A percentile compares a stretch with the other conserved stretches of the same genome.
Evolutionary conservation across 1,140 invertebrate genomes (phyloP).

Genomic region (Manduca sexta): DNA sequence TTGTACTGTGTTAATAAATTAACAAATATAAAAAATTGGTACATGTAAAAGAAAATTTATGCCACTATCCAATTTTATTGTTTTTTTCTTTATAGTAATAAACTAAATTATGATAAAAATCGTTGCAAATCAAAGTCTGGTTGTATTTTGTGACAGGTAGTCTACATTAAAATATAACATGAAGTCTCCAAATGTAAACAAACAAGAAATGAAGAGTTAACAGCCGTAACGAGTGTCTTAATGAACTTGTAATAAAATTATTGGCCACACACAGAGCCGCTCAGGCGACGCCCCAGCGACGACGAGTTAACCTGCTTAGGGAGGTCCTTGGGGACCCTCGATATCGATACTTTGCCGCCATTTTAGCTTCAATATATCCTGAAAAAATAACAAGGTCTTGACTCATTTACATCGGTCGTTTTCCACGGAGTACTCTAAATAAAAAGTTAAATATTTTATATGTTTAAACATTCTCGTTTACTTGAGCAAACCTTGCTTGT

Average conservation of each 20-base stretch:
- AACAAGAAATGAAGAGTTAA: slow-evolving; percentile 33
- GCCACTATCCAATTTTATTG: no score
- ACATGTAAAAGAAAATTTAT: no score
- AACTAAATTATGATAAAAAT: no score
- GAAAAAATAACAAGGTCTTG: no score
- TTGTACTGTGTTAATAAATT: no score
- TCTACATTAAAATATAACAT: not conserved
- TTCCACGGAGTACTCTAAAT: not conserved
- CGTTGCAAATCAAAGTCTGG: no score
- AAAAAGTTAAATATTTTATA: no score
- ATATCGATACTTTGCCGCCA: slow-evolving; percentile 19
- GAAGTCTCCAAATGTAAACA: slow-evolving; percentile 8
- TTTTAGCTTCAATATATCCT: not conserved
- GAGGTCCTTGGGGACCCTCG: slow-evolving; percentile 32
- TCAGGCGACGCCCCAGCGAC: slow-evolving; percentile 58
- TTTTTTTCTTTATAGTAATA: no score
- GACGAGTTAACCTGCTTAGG: slow-evolving; percentile 58
- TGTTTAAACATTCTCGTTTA: no score
- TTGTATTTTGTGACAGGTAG: no score
- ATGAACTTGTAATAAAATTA: slow-evolving; percentile 73
- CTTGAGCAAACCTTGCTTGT: no score
- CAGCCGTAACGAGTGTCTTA: slow-evolving; percentile 51
- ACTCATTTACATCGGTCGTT: not conserved
- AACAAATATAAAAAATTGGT: no score
- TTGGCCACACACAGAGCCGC: slow-evolving; percentile 66